These are phyloP conservation scores for Sarcophilus harrisii DNA, from an alignment of 2,797 vertebrate species.

Conservation along the genomic window DNA sequence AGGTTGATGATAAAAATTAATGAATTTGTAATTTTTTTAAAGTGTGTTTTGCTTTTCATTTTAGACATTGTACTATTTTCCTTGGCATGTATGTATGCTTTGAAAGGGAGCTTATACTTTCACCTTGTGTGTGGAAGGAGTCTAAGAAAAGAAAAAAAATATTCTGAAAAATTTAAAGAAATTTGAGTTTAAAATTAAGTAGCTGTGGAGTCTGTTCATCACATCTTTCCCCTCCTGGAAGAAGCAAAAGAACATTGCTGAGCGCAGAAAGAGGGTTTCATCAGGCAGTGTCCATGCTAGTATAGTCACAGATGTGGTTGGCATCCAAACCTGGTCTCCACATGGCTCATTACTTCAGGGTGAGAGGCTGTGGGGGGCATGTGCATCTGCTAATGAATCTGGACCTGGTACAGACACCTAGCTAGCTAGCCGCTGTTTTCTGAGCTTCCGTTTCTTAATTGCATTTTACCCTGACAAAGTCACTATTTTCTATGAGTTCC, in stretches of 20 bases:
- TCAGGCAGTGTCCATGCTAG: background rate
- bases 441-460: slow-evolving; percentile 43
- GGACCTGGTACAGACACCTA: slow-evolving; percentile 47
- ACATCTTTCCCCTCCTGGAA: background rate
- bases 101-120: background rate
- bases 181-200: slow-evolving; percentile 29
- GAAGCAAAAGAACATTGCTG: slow-evolving; percentile 3
- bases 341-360: slow-evolving; percentile 65
- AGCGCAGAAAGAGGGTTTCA: slow-evolving; percentile 24
- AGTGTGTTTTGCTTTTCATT: background rate
- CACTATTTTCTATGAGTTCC: slow-evolving; percentile 21
- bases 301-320: slow-evolving; percentile 56
- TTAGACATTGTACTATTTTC: slow-evolving; percentile 18
- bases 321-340: slow-evolving; percentile 28
- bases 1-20: background rate
- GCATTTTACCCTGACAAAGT: background rate
- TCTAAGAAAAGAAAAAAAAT: background rate
- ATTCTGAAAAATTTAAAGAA: slow-evolving; percentile 27
- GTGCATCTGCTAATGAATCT: slow-evolving; percentile 60
- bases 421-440: background rate
- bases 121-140: background rate
- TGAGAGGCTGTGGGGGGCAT: slow-evolving; percentile 38
- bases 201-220: background rate
- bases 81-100: background rate
- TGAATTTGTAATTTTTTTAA: background rate